A percentile compares a stretch with the other conserved stretches of the same genome.
These are phyloP conservation scores for Champsocephalus gunnari DNA, from an alignment of 2,797 vertebrate species.

Conservation along the genomic window DNA sequence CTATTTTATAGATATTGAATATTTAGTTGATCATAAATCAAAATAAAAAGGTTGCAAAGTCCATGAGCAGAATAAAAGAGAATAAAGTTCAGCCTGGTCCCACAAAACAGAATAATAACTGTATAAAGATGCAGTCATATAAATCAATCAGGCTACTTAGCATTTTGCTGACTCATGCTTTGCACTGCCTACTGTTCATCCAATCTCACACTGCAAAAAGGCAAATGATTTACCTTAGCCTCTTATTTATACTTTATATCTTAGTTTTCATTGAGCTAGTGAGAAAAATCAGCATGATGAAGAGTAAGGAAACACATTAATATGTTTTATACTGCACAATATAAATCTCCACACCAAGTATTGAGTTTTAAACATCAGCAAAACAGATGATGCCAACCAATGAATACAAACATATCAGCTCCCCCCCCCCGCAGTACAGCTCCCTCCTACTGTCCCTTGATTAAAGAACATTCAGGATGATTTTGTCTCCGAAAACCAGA, in stretches of 20 bases:
- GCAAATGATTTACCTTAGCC: slow-evolving; percentile 12
- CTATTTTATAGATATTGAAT: slow-evolving; percentile 24
- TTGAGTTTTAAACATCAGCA: not conserved
- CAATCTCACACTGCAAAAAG: slow-evolving; percentile 4
- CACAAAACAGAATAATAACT: slow-evolving; percentile 50
- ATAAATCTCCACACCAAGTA: not conserved
- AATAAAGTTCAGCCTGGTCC: slow-evolving; percentile 42
- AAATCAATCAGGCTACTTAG: slow-evolving; percentile 58
- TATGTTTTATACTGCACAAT: not conserved
- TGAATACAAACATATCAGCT: not conserved
- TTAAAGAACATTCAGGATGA: not conserved
- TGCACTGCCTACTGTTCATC: not conserved
- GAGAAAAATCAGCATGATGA: not conserved
- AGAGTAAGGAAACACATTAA: not conserved
- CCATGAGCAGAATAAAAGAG: slow-evolving; percentile 48
- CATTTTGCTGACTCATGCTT: slow-evolving; percentile 62
- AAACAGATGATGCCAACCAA: not conserved
- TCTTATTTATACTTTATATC: not conserved
- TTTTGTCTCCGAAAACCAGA: not conserved
- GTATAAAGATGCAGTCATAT: slow-evolving; percentile 38
- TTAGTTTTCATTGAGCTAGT: slow-evolving; percentile 1
- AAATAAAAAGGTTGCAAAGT: slow-evolving; percentile 49
- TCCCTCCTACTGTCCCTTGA: not conserved
- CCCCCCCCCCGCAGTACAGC: not conserved
- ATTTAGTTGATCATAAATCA: slow-evolving; percentile 63